These are phyloP conservation scores for Apantesis nais DNA, from an alignment of 2,888 invertebrate species.

Conservation along the genomic window DNA sequence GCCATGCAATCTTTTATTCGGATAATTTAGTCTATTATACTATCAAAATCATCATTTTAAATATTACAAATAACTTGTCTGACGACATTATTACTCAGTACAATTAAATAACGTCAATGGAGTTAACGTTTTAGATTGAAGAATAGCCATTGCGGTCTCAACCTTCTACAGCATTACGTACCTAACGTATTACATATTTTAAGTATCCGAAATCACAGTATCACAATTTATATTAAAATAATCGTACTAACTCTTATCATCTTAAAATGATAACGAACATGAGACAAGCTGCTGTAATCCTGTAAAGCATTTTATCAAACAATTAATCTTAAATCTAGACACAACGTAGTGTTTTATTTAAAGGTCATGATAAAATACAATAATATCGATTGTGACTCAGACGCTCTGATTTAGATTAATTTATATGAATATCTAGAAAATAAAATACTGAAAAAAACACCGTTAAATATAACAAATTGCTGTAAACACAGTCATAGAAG, in stretches of 20 bases:
- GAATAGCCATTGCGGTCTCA: neutral
- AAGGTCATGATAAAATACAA: neutral
- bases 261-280: slow-evolving; percentile 7
- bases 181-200: slow-evolving; percentile 9
- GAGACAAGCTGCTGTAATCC: slow-evolving; percentile 1
- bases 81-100: slow-evolving; percentile 6
- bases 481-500: neutral
- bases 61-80: slow-evolving; percentile 1
- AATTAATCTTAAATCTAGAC: slow-evolving; percentile 1
- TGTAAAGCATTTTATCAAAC: neutral
- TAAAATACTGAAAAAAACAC: neutral
- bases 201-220: slow-evolving; percentile 33
- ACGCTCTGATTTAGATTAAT: slow-evolving; percentile 14
- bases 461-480: neutral
- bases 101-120: neutral
- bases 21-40: neutral
- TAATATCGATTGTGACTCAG: slow-evolving; percentile 1
- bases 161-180: neutral
- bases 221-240: slow-evolving; percentile 30
- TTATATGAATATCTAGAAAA: neutral
- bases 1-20: slow-evolving; percentile 1
- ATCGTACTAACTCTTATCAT: slow-evolving; percentile 16
- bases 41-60: neutral
- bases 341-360: neutral
- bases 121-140: neutral